Evolutionary conservation across 2,888 invertebrate species (phyloP).

Genomic region (Ellobium chinense): DNA sequence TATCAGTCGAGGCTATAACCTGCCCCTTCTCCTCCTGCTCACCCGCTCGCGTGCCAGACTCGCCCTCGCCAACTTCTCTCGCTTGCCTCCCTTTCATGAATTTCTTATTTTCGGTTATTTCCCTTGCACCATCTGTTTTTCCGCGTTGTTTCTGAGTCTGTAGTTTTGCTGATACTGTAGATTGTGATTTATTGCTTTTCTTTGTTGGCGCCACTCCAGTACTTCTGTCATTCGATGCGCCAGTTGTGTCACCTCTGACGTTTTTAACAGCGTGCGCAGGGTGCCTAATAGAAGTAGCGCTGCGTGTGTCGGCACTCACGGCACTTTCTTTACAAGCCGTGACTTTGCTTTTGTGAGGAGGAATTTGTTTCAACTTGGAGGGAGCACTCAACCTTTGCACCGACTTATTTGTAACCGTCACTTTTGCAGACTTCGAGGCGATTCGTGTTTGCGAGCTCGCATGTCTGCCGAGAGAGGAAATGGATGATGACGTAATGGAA

Average conservation of each 20-base stretch:
- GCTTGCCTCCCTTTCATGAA: background rate
- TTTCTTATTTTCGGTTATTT: conserved; percentile 13
- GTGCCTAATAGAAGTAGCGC: background rate
- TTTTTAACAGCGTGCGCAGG: background rate
- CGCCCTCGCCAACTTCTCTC: conserved; percentile 1
- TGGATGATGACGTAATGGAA: conserved; percentile 5
- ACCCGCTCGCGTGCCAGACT: background rate
- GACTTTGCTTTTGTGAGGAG: background rate
- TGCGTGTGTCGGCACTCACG: background rate
- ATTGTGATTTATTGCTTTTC: background rate
- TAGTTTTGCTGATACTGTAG: background rate
- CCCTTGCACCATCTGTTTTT: background rate
- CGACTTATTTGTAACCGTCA: background rate
- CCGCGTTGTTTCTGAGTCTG: background rate
- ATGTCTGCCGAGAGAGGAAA: background rate
- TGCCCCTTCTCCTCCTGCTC: background rate
- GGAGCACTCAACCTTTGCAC: background rate
- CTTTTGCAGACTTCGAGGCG: background rate
- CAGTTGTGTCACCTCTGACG: background rate
- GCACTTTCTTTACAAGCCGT: background rate
- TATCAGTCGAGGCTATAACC: background rate
- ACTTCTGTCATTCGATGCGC: background rate
- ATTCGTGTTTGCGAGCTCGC: background rate
- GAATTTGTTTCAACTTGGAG: background rate
- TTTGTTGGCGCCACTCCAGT: background rate